Conservation (phyloP, 1,140 invertebrate species). For the Gonioctena quinquepunctata region DNA sequence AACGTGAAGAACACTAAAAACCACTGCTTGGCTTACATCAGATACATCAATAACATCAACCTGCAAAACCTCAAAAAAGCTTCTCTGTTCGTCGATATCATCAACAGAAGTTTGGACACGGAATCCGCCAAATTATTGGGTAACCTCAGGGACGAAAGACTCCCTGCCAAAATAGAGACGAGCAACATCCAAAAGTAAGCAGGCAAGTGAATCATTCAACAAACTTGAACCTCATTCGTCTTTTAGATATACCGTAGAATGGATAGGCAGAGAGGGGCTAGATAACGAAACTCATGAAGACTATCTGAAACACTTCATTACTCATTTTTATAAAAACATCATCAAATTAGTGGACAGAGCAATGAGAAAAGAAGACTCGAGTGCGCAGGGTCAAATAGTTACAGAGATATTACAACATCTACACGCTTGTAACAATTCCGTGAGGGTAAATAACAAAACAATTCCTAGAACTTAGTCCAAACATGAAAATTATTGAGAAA, state of each 20-base stretch:
- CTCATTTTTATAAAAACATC: constrained; percentile 94
- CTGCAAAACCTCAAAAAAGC: constrained; percentile 93
- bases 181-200: constrained; percentile 83
- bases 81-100: constrained; percentile 92
- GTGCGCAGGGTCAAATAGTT: constrained; percentile 90
- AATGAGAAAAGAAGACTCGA: constrained; percentile 94
- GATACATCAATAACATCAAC: constrained; percentile 98
- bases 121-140: constrained; percentile 90
- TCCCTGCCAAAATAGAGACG: constrained; percentile 85
- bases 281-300: constrained; percentile 91
- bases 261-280: constrained; percentile 94
- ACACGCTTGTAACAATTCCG: constrained; percentile 95
- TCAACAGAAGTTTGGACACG: constrained; percentile 89
- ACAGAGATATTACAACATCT: constrained; percentile 96
- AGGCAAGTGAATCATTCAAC: not conserved
- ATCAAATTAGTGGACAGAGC: constrained; percentile 90
- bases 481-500: too few species aligned
- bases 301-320: constrained; percentile 94
- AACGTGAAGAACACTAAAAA: constrained; percentile 95
- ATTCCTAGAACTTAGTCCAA: too few species aligned
- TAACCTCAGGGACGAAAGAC: constrained; percentile 85
- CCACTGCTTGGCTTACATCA: constrained; percentile 92
- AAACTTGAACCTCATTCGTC: not conserved
- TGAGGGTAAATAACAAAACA: too few species aligned
- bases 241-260: constrained; percentile 90